Evolutionary conservation across 2,888 invertebrate genomes (phyloP), one percentile per base, ranked within the genome.

Genomic region (Stegana nigrithorax): DNA sequence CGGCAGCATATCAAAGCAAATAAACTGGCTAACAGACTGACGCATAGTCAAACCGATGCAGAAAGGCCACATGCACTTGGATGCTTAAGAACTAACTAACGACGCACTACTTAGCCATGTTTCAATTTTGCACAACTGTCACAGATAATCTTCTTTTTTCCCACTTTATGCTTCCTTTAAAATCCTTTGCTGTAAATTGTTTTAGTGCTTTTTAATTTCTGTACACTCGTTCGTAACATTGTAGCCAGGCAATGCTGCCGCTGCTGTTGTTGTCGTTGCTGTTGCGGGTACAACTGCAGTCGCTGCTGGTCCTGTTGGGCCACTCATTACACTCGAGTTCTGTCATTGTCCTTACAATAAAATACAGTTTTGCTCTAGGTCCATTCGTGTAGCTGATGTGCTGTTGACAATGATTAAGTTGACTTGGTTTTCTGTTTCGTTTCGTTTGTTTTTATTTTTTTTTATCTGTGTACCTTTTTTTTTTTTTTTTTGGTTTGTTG

Each of bases 251-350:
- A n/a, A n/a, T n/a, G n/a, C n/a, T n/a, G n/a, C n/a, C 14, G 51
- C 51, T 23, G 23, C 47, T 47, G 47, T 23, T 14, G 27, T 17
- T 21, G 14, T 10, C n/a, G 39, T 77, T 70, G 59, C 39, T 39
- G 39, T 39, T 39, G 39, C 17, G n/a, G 39, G 17, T 39, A 17
- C 4, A 14, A 39, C n/a, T 39, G 17, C 17, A 14, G 39, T 39
- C 17, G 39, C 5, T 39, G 39, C 4, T 10, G 10, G 14, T 36
- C 12, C n/a, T 32, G 32, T 12, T 32, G 32, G 10, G 10, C 32
- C 5, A 32, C 32, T 2, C 2, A 12, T n/a, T n/a, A n/a, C n/a
- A n/a, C n/a, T n/a, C n/a, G n/a, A n/a, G n/a, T n/a, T n/a, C n/a
- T n/a, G n/a, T n/a, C n/a, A n/a, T n/a, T n/a, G n/a, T n/a, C n/a